These are phyloP conservation scores for Panurus biarmicus DNA, from an alignment of 2,113 vertebrate species.

Conservation along the genomic window DNA sequence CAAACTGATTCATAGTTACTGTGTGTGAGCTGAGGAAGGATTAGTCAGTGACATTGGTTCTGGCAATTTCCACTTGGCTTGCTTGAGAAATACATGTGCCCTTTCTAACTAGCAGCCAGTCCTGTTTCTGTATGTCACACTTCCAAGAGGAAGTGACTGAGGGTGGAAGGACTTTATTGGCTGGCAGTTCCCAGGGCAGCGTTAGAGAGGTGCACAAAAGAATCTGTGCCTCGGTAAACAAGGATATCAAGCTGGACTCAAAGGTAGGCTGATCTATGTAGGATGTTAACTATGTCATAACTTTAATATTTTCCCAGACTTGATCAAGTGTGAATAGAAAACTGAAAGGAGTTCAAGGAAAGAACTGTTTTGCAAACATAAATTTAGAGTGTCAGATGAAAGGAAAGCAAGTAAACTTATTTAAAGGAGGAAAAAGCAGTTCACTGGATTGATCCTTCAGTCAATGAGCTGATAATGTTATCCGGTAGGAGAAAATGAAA, in stretches of 20 bases:
- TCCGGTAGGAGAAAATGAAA: neutral
- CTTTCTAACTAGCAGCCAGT: neutral
- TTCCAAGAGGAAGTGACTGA: neutral
- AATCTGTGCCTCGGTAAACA: neutral
- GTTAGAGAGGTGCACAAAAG: neutral
- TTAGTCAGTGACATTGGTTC: neutral
- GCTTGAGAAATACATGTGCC: neutral
- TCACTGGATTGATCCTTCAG: neutral
- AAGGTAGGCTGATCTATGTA: neutral
- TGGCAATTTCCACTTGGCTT: neutral
- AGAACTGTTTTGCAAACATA: neutral
- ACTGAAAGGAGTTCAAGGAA: neutral
- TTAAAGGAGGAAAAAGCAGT: neutral
- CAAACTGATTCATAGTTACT: neutral
- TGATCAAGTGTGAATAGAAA: neutral
- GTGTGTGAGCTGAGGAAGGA: neutral
- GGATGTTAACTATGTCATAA: neutral
- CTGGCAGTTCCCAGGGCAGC: neutral
- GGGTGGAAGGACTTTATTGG: neutral
- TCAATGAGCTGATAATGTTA: neutral
- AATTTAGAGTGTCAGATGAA: neutral
- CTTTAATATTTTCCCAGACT: neutral
- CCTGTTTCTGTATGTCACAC: neutral
- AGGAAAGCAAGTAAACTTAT: neutral
- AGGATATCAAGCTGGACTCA: neutral